Percentiles rank a stretch among this genome's conserved stretches.
Conservation (phyloP, 2,113 vertebrate genomes). For the Coracopsis vasa region DNA sequence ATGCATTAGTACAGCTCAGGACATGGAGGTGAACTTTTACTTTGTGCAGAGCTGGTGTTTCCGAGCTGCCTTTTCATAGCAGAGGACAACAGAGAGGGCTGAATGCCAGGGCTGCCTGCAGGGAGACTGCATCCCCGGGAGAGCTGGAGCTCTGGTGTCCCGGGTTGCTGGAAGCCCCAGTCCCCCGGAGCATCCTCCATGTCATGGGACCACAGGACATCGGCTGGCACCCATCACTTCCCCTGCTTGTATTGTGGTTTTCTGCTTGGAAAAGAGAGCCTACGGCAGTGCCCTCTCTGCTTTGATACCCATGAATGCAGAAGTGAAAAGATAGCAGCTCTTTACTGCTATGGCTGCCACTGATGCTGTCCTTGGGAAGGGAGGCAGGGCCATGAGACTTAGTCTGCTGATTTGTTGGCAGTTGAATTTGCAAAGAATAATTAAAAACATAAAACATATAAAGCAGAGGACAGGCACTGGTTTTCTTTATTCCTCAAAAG, state of each 20-base stretch:
- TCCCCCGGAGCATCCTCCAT: background rate
- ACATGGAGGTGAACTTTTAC: background rate
- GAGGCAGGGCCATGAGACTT: background rate
- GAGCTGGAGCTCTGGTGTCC: background rate
- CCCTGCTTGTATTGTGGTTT: background rate
- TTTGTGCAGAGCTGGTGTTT: background rate
- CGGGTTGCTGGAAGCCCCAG: background rate
- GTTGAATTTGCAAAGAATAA: background rate
- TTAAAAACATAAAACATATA: background rate
- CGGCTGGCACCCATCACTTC: background rate
- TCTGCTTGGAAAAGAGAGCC: background rate
- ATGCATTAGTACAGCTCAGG: background rate
- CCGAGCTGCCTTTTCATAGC: background rate
- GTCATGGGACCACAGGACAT: fast-evolving
- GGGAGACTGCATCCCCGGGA: background rate
- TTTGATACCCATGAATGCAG: background rate
- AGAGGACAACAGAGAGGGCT: background rate
- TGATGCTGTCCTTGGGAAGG: background rate
- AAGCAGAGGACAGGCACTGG: background rate
- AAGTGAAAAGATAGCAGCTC: background rate
- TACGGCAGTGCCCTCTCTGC: background rate
- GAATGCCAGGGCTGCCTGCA: background rate
- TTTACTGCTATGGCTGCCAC: background rate
- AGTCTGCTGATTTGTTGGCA: background rate
- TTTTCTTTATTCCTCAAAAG: background rate